These are phyloP conservation scores for Chamaea fasciata DNA, from an alignment of 2,113 vertebrate genomes.

Conservation along the genomic window DNA sequence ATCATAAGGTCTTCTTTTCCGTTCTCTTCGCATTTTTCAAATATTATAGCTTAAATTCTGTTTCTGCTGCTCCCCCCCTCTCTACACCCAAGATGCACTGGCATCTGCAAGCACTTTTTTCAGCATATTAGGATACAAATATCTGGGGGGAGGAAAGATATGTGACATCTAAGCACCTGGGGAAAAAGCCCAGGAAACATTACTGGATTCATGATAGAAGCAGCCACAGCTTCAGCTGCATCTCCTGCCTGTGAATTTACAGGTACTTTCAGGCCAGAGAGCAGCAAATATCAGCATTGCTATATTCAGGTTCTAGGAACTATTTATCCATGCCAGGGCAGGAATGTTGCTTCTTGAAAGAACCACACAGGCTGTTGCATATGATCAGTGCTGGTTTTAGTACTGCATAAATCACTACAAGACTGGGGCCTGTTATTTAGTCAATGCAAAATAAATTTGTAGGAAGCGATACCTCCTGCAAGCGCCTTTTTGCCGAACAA, in stretches of 20 bases:
- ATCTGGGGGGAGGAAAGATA: not conserved
- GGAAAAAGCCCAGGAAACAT: not conserved
- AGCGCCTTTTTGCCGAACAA: not conserved
- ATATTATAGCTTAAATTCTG: not conserved
- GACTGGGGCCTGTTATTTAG: not conserved
- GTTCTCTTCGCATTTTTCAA: not conserved
- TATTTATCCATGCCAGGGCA: not conserved
- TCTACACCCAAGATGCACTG: not conserved
- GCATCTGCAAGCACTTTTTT: not conserved
- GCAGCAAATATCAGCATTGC: not conserved
- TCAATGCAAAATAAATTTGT: not conserved
- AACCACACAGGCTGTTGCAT: not conserved
- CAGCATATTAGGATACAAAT: not conserved
- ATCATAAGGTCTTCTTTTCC: not conserved
- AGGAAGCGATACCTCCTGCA: not conserved
- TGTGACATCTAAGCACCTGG: not conserved
- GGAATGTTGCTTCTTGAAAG: not conserved
- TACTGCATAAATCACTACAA: not conserved
- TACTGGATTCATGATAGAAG: not conserved
- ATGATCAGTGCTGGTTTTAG: not conserved
- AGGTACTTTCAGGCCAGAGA: not conserved
- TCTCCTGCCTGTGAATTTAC: slow-evolving; percentile 5
- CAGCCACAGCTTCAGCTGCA: not conserved
- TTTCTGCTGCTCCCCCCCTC: not conserved
- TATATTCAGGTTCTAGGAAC: not conserved